Percentiles rank a stretch among this genome's conserved stretches.
phyloP scores from a whole-genome alignment of 2,113 vertebrate genomes.

The Sapajus apella region DNA sequence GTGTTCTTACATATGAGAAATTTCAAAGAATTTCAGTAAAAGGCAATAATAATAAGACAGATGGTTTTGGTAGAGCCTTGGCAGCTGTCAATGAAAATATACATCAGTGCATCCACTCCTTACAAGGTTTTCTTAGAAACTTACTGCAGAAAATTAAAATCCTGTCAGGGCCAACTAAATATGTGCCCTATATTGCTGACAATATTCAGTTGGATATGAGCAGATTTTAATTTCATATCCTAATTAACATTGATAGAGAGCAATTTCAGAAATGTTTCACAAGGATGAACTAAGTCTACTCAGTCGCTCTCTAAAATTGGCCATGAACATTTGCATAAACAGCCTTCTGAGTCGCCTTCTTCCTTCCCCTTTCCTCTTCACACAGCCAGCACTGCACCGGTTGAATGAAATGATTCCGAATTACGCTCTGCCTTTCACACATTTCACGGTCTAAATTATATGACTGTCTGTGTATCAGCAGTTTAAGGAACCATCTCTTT shows the following conservation, averaged over 20 bases:
- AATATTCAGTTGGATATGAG: slow-evolving; percentile 63
- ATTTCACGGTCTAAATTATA: slow-evolving; percentile 57
- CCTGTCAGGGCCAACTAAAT: slow-evolving; percentile 68
- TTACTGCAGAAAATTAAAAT: slow-evolving; percentile 67
- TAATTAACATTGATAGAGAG: slow-evolving; percentile 68
- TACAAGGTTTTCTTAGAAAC: slow-evolving; percentile 69
- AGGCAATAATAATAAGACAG: slow-evolving; percentile 75
- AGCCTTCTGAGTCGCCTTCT: background rate
- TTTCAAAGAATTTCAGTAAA: slow-evolving; percentile 78
- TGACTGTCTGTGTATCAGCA: slow-evolving; percentile 60
- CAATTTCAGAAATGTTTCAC: slow-evolving; percentile 51
- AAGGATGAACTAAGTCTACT: background rate
- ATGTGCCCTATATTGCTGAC: slow-evolving; percentile 25
- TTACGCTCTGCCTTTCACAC: slow-evolving; percentile 69
- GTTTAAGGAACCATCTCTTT: slow-evolving; percentile 67
- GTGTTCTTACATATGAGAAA: slow-evolving; percentile 67
- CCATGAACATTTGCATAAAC: slow-evolving; percentile 1
- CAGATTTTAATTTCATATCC: slow-evolving; percentile 69
- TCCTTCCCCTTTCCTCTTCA: background rate
- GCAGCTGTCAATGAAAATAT: slow-evolving; percentile 77
- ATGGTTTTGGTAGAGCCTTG: slow-evolving; percentile 78
- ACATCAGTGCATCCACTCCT: slow-evolving; percentile 59
- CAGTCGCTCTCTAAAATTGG: background rate
- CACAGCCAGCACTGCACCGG: background rate
- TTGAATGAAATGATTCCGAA: slow-evolving; percentile 65